Conservation (phyloP, 1,140 invertebrate species). For the Dreissena polymorpha region DNA sequence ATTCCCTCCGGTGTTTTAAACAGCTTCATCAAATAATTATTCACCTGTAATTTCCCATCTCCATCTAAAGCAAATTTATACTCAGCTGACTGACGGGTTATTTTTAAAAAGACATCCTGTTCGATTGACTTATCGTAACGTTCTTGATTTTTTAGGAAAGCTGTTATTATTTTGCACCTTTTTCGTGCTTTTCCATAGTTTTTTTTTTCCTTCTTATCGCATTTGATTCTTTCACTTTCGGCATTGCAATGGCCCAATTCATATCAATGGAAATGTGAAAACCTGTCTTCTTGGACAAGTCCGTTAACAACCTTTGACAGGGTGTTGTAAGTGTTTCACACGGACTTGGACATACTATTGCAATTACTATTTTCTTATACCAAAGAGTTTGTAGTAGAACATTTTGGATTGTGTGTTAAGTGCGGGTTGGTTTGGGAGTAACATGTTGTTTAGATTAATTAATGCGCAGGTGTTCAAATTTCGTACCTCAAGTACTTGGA, state of each 20-base stretch:
- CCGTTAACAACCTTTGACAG: background rate
- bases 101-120: background rate
- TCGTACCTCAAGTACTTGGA: too few relatives aligned
- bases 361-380: too few relatives aligned
- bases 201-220: too few relatives aligned
- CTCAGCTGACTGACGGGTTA: constrained; percentile 4
- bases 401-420: too few relatives aligned
- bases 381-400: too few relatives aligned
- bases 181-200: too few relatives aligned
- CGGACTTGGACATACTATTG: background rate
- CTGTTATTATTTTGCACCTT: too few relatives aligned
- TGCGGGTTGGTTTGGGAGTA: too few relatives aligned
- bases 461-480: too few relatives aligned
- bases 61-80: background rate
- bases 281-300: background rate
- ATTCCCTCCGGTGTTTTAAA: constrained; percentile 26
- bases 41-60: background rate
- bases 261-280: constrained; percentile 1
- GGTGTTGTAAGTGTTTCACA: too few relatives aligned
- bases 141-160: background rate
- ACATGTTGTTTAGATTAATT: too few relatives aligned
- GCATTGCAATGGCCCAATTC: constrained; percentile 11
- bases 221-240: background rate
- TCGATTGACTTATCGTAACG: background rate
- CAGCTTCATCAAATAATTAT: background rate